Evolutionary conservation across 2,888 invertebrate genomes (phyloP), one percentile per base, ranked within the genome.

Genomic region (Aphodius granarius): DNA sequence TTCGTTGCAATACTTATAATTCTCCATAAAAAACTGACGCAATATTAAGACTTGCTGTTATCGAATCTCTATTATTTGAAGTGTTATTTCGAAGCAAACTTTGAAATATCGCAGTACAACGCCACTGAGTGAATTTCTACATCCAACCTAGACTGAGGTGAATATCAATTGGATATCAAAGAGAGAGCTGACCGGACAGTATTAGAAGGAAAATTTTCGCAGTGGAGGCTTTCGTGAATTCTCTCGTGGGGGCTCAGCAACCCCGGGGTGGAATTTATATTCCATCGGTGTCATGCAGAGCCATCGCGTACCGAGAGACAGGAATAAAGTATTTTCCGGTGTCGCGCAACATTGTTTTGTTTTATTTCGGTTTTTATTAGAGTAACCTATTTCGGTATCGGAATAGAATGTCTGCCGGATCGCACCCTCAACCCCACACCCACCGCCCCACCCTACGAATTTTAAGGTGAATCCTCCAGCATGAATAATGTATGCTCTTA

Each of bases 361-460:
- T 76, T 74, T 76, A 76, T 72, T 74, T 76, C 22, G 63, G 64
- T 65, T 71, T n/a, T 70, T 74, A 74, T 62, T 74, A 70, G 71
- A 75, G 63, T 71, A 72, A 73, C 73, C 73, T 73, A 68, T 73
- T 76, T 73, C 62, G 63, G 20, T 73, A 73, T 76, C 76, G 71
- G 62, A 21, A 71, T 76, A 76, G 71, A 68, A 68, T 68, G 43
- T 43, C 43, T 43, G 9, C 43, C 43, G 43, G 9, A 13, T 43
- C 43, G 43, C 1, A 13, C 43, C 43, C 13, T 43, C 13, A 9
- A 6, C 4, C 43, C 2, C 43, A 1, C 43, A 6, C 43, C 6
- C 43, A 5, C 23, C 23, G 9, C 43, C 43, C 43, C 13, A 6
- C 9, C 9, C 9, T 6, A 19, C 21, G 21, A 68, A 68, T 68